A percentile compares a stretch with the other conserved stretches of the same genome.
phyloP scores from a whole-genome alignment of 2,113 vertebrate genomes.

The Tenebrosternarchus preto region DNA sequence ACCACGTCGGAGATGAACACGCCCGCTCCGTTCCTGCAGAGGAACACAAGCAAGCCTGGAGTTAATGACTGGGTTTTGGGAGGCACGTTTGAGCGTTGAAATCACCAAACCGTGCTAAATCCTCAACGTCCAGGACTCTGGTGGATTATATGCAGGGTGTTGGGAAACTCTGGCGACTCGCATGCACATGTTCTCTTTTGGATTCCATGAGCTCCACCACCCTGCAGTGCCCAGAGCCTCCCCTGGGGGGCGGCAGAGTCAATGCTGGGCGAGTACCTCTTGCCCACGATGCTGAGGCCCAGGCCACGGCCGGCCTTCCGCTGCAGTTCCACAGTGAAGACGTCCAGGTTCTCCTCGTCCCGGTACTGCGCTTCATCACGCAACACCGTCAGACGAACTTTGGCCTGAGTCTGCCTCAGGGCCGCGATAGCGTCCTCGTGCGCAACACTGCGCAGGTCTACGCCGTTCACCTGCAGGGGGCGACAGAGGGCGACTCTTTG shows the following conservation, averaged over 20 bases:
- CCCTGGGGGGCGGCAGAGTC: too few relatives aligned
- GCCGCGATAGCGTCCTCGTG: conserved; percentile 92
- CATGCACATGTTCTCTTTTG: too few relatives aligned
- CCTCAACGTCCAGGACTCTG: too few relatives aligned
- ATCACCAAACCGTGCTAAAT: background rate
- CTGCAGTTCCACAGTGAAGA: conserved; percentile 86
- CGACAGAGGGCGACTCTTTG: background rate
- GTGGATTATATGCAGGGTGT: too few relatives aligned
- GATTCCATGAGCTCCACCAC: background rate
- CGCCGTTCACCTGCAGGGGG: conserved; percentile 83
- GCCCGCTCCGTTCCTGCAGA: conserved; percentile 76
- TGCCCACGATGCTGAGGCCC: conserved; percentile 94
- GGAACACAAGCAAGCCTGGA: background rate
- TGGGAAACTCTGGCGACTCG: too few relatives aligned
- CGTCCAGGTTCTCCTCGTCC: conserved; percentile 87
- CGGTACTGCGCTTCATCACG: conserved; percentile 86
- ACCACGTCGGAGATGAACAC: conserved; percentile 97
- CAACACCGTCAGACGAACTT: conserved; percentile 84
- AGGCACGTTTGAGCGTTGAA: background rate
- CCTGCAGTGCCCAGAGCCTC: background rate
- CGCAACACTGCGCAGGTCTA: conserved; percentile 83
- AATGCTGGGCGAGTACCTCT: conserved; percentile 75
- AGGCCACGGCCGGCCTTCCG: conserved; percentile 88
- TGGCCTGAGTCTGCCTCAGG: conserved; percentile 86
- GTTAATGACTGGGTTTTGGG: too few relatives aligned